Evolutionary conservation across 37 sponge, comb jelly and placozoan genomes (phyloP).

Genomic region (Aphrocallistes beatrix): DNA sequence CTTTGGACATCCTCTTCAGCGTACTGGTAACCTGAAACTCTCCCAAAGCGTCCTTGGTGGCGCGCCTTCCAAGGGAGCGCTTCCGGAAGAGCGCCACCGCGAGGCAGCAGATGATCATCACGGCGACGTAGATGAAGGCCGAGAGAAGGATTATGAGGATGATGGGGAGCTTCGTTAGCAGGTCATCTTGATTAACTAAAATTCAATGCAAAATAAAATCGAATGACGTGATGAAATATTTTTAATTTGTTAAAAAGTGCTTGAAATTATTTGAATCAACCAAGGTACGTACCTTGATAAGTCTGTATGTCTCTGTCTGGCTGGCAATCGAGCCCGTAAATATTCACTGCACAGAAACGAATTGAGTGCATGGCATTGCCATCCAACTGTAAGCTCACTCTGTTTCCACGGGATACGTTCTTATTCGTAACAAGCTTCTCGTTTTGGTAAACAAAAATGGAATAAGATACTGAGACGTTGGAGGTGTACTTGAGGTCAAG

Average conservation of each 20-base stretch:
- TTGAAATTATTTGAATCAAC: neutral
- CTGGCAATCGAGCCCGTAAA: neutral
- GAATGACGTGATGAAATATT: neutral
- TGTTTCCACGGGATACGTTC: neutral
- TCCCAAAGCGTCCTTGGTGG: neutral
- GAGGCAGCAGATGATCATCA: neutral
- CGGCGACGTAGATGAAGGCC: neutral
- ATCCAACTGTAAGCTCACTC: neutral
- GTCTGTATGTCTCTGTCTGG: neutral
- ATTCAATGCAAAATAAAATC: neutral
- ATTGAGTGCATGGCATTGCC: neutral
- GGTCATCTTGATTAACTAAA: neutral
- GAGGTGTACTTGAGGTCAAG: neutral
- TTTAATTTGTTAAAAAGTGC: neutral
- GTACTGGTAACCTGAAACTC: neutral
- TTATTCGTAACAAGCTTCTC: neutral
- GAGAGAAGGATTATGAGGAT: neutral
- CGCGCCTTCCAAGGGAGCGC: neutral
- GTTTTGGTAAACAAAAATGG: neutral
- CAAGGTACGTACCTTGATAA: neutral
- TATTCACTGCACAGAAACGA: neutral
- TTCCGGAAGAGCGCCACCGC: neutral
- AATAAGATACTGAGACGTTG: neutral
- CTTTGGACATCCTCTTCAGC: neutral
- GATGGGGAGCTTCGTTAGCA: neutral